These are phyloP conservation scores for Zonotrichia leucophrys DNA, from an alignment of 2,113 vertebrate genomes.

Conservation along the genomic window DNA sequence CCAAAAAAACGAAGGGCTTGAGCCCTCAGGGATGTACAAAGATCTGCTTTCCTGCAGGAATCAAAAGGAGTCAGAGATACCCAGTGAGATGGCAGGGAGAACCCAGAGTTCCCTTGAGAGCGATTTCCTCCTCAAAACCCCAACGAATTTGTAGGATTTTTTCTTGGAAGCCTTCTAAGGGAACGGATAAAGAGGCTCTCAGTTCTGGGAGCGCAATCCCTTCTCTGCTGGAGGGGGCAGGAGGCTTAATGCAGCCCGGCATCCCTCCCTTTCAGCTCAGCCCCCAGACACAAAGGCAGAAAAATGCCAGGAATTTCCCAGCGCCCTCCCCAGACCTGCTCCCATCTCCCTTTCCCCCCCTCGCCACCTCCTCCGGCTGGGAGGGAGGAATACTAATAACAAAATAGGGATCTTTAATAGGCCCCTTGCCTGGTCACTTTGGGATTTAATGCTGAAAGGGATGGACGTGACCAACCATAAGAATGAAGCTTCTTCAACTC, in stretches of 20 bases:
- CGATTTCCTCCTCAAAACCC: neutral
- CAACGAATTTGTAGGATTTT: neutral
- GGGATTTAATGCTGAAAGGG: slow-evolving; percentile 2
- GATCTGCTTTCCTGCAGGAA: neutral
- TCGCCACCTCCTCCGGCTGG: neutral
- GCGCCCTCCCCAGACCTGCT: slow-evolving; percentile 38
- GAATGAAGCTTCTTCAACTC: slow-evolving; percentile 19
- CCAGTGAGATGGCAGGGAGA: neutral
- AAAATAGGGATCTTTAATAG: neutral
- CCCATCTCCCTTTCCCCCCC: neutral
- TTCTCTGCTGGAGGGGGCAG: slow-evolving; percentile 37
- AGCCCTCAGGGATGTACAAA: neutral
- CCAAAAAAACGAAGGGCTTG: neutral
- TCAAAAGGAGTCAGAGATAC: neutral
- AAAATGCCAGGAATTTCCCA: slow-evolving; percentile 80
- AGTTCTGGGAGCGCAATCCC: neutral
- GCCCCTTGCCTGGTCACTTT: neutral
- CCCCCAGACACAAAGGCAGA: slow-evolving; percentile 74
- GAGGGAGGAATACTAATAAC: slow-evolving; percentile 36
- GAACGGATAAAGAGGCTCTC: slow-evolving; percentile 22
- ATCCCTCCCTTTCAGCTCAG: slow-evolving; percentile 63
- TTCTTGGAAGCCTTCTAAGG: neutral
- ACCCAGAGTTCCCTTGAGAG: neutral
- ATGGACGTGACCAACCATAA: neutral
- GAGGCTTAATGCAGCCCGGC: slow-evolving; percentile 42